Evolutionary conservation across 23 tunicate species (phyloP).

Genomic region (Corella eumyota): DNA sequence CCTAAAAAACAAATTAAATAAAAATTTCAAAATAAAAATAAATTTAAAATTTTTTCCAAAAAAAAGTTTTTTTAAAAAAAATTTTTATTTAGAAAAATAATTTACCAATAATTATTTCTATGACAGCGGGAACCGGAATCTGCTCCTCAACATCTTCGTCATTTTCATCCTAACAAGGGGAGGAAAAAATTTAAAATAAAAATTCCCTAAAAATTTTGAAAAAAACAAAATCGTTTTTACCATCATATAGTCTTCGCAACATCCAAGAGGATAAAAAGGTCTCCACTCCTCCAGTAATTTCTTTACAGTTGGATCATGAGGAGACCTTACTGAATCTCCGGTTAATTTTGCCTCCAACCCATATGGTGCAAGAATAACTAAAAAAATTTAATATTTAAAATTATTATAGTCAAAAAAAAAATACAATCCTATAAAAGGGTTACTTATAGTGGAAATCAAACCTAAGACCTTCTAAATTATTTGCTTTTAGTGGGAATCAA

Average conservation of each 20-base stretch:
- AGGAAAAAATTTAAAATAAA: background rate
- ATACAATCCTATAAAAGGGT: no score
- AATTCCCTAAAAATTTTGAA: background rate
- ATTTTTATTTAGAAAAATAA: background rate
- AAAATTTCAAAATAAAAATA: background rate
- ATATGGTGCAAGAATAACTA: constrained; percentile 65
- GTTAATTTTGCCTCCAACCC: constrained; percentile 65
- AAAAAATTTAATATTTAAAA: background rate
- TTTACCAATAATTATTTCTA: constrained; percentile 50
- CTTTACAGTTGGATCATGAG: constrained; percentile 61
- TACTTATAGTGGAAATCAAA: no score
- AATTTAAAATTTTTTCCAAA: background rate
- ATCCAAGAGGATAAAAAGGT: constrained; percentile 63
- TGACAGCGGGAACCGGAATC: constrained; percentile 73
- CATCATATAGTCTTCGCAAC: constrained; percentile 11
- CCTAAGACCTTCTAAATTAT: no score
- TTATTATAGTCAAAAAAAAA: background rate
- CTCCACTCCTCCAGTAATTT: constrained; percentile 73
- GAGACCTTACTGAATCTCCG: constrained; percentile 33
- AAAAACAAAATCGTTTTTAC: constrained; percentile 1
- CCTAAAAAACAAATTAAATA: constrained; percentile 10
- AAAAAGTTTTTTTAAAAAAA: background rate
- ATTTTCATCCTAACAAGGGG: no score
- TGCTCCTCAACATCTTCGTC: constrained; percentile 34
- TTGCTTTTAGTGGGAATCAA: no score